Conservation (phyloP, 2,888 invertebrate genomes). For the Hirtodrosophila confusa region DNA sequence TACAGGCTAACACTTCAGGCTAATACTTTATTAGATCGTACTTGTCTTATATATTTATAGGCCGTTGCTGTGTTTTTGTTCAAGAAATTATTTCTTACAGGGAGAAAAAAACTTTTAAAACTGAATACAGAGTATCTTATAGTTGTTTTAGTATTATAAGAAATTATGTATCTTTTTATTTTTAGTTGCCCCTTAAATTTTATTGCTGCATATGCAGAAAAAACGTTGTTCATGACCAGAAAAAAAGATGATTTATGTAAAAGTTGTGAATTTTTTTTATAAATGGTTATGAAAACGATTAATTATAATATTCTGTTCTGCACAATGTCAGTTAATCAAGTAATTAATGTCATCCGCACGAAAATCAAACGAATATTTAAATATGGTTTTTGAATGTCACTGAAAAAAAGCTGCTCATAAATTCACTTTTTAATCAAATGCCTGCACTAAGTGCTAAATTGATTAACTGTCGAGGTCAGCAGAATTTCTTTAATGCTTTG, state of each 20-base stretch:
- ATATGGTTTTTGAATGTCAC: slow-evolving; percentile 17
- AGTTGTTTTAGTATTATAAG: slow-evolving; percentile 2
- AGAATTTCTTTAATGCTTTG: slow-evolving; percentile 4
- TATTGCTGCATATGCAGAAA: slow-evolving; percentile 65
- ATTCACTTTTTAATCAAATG: slow-evolving; percentile 46
- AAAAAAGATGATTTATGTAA: slow-evolving; percentile 38
- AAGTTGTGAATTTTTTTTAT: slow-evolving; percentile 19
- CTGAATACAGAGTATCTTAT: too few relatives aligned
- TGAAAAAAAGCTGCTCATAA: slow-evolving; percentile 35
- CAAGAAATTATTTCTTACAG: too few relatives aligned
- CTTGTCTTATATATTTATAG: too few relatives aligned
- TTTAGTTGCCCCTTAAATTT: slow-evolving; percentile 34
- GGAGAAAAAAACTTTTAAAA: too few relatives aligned
- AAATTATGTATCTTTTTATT: slow-evolving; percentile 9
- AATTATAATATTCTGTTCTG: slow-evolving; percentile 36
- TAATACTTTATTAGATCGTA: too few relatives aligned
- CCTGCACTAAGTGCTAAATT: slow-evolving; percentile 29
- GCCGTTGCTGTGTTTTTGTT: too few relatives aligned
- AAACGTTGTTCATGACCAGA: slow-evolving; percentile 33
- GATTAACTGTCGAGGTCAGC: slow-evolving; percentile 52
- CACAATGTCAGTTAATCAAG: slow-evolving; percentile 50
- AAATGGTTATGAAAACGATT: slow-evolving; percentile 56
- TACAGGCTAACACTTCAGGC: too few relatives aligned
- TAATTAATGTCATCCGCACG: slow-evolving; percentile 62
- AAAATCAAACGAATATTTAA: slow-evolving; percentile 26